These are phyloP conservation scores for Amphiprion clarkii DNA, from an alignment of 2,797 vertebrate genomes.

Conservation along the genomic window DNA sequence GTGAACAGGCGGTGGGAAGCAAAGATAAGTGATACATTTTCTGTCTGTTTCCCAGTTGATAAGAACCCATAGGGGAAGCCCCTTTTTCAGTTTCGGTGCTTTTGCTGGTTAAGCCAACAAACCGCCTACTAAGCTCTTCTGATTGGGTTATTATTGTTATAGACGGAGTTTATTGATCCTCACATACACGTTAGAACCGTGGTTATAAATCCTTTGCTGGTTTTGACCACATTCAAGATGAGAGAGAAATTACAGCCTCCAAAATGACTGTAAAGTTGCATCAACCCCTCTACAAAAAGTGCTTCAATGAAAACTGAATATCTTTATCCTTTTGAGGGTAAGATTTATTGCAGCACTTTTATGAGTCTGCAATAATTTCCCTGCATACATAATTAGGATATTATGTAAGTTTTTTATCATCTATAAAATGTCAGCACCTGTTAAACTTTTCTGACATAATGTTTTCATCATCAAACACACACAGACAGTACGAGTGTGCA, in stretches of 20 bases:
- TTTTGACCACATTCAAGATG: slow-evolving; percentile 4
- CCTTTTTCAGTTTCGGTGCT: slow-evolving; percentile 34
- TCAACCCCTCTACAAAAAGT: background rate
- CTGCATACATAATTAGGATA: background rate
- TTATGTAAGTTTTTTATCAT: background rate
- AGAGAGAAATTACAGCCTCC: background rate
- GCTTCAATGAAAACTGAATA: background rate
- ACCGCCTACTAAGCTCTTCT: slow-evolving; percentile 28
- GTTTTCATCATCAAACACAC: background rate
- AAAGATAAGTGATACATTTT: slow-evolving; percentile 63
- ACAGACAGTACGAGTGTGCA: background rate
- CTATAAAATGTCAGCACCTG: background rate
- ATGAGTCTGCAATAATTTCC: no score
- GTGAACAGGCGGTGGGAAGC: slow-evolving; percentile 34
- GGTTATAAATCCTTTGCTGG: slow-evolving; percentile 2
- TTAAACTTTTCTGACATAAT: background rate
- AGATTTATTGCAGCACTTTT: no score
- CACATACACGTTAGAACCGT: background rate
- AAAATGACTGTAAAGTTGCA: background rate
- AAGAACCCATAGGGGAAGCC: slow-evolving; percentile 57
- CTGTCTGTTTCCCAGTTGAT: slow-evolving; percentile 73
- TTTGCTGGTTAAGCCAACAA: slow-evolving; percentile 32
- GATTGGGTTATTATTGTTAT: slow-evolving; percentile 42
- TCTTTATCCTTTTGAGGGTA: background rate
- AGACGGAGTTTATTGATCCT: slow-evolving; percentile 46